phyloP scores from a whole-genome alignment of 2,797 vertebrate species.

The Lagocephalus sceleratus region DNA sequence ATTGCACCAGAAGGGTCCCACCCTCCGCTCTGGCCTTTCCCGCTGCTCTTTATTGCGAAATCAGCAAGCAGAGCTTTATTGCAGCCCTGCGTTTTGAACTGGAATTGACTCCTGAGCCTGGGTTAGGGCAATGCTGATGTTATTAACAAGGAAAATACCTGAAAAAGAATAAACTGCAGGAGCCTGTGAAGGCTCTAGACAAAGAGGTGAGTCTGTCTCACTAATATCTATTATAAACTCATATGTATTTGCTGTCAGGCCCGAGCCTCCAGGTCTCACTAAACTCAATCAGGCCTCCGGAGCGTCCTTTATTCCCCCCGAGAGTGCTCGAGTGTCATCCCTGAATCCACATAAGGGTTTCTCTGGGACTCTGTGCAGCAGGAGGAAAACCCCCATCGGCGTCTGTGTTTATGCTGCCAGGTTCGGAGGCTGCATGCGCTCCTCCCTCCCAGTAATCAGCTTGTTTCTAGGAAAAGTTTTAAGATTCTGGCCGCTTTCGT shows the following conservation, averaged over 20 bases:
- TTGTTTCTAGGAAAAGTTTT: constrained; percentile 16
- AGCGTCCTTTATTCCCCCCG: constrained; percentile 62
- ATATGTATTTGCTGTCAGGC: constrained; percentile 61
- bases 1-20: constrained; percentile 40
- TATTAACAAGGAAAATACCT: too few relatives aligned
- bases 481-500: too few relatives aligned
- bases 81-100: constrained; percentile 3
- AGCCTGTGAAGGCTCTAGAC: constrained; percentile 14
- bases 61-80: constrained; percentile 5
- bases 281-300: constrained; percentile 68
- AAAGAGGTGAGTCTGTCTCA: constrained; percentile 21
- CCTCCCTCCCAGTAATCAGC: constrained; percentile 21
- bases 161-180: neutral
- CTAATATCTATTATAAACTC: constrained; percentile 30
- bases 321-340: constrained; percentile 54
- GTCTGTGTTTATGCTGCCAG: constrained; percentile 66
- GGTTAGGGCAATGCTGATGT: neutral
- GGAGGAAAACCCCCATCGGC: constrained; percentile 59
- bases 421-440: constrained; percentile 54
- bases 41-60: constrained; percentile 49
- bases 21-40: constrained; percentile 38
- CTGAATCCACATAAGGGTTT: constrained; percentile 51
- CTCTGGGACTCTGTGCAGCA: constrained; percentile 23
- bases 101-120: constrained; percentile 4
- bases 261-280: constrained; percentile 51